Evolutionary conservation across 2,113 vertebrate genomes (phyloP).

Genomic region (Hymenochirus boettgeri): DNA sequence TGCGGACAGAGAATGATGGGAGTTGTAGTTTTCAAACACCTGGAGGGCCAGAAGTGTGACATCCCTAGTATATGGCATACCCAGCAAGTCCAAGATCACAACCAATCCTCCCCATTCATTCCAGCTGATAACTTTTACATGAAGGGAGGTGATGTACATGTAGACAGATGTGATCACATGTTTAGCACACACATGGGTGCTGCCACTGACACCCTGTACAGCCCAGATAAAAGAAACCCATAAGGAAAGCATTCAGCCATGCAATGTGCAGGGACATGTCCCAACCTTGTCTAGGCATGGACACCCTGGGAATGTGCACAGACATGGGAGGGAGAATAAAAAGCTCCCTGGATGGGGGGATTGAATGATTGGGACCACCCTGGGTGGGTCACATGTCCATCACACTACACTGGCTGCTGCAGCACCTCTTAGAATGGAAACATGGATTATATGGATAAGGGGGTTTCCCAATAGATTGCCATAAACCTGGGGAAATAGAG

Average conservation of each 20-base stretch:
- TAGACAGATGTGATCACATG: slow-evolving; percentile 27
- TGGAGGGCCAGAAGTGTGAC: no score
- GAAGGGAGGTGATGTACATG: slow-evolving; percentile 15
- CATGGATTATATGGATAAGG: no score
- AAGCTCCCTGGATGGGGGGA: neutral
- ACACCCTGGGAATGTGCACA: slow-evolving; percentile 22
- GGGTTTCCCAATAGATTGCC: no score
- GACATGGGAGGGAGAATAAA: neutral
- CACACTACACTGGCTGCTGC: neutral
- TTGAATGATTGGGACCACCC: slow-evolving; percentile 10
- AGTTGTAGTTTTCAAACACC: no score
- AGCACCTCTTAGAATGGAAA: neutral
- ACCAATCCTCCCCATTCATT: slow-evolving; percentile 26
- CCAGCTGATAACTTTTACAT: slow-evolving; percentile 23
- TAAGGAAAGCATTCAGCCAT: slow-evolving; percentile 9
- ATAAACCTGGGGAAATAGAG: neutral
- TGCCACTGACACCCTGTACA: slow-evolving; percentile 20
- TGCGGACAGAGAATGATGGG: no score
- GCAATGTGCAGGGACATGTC: slow-evolving; percentile 32
- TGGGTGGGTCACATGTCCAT: slow-evolving; percentile 9
- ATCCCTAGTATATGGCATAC: neutral
- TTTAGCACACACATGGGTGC: slow-evolving; percentile 22
- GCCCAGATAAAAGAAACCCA: neutral
- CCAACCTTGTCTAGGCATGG: slow-evolving; percentile 36
- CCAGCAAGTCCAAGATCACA: slow-evolving; percentile 11